phyloP scores from a whole-genome alignment of 1,140 invertebrate genomes.

The Aphelinus certus region DNA sequence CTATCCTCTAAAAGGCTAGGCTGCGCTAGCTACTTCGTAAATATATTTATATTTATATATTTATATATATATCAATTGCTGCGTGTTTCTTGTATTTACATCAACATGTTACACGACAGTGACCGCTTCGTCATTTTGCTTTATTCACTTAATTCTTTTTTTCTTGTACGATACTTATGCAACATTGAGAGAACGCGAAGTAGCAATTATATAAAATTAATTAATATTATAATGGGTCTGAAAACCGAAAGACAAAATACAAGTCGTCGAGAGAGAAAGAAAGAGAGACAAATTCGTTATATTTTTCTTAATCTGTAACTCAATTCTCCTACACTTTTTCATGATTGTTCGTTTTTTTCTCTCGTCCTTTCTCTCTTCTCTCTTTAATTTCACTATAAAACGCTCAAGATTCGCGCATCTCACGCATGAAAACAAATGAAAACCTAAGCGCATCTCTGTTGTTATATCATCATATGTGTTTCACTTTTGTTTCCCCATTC shows the following conservation, averaged over 20 bases:
- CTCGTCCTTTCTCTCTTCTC: neutral
- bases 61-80: conserved; percentile 31
- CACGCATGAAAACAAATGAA: conserved; percentile 46
- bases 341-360: neutral
- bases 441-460: conserved; percentile 47
- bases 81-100: conserved; percentile 51
- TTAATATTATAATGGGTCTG: conserved; percentile 27
- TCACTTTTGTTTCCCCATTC: conserved; percentile 39
- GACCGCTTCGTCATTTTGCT: conserved; percentile 34
- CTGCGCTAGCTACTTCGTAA: conserved; percentile 38
- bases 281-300: neutral
- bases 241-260: conserved; percentile 35
- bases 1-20: conserved; percentile 40
- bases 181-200: conserved; percentile 40
- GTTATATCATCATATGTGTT: conserved; percentile 45
- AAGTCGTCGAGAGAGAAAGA: conserved; percentile 26
- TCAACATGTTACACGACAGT: conserved; percentile 45
- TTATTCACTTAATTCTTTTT: conserved; percentile 32
- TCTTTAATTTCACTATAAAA: conserved; percentile 22
- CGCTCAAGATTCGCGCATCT: conserved; percentile 6
- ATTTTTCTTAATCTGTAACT: neutral
- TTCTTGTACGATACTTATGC: conserved; percentile 42
- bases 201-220: conserved; percentile 37
- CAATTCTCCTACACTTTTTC: neutral
- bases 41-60: conserved; percentile 35